Conservation (phyloP, 64 coral and sea anemone species). For the Montipora capricornis region DNA sequence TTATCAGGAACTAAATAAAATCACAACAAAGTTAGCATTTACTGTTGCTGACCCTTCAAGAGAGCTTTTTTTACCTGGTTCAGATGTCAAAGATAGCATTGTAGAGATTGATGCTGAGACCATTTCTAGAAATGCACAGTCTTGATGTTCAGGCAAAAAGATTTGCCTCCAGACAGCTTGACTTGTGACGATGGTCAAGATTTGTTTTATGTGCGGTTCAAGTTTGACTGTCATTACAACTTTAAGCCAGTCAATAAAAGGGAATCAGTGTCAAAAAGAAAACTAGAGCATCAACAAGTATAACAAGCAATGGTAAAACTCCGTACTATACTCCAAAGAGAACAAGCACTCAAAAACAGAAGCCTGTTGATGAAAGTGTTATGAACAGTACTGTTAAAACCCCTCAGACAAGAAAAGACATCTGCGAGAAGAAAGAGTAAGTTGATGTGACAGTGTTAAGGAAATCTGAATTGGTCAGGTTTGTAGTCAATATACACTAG, state of each 20-base stretch:
- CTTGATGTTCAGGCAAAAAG: not conserved
- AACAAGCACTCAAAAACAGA: not conserved
- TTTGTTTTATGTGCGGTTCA: conserved; percentile 55
- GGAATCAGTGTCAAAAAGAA: conserved; percentile 17
- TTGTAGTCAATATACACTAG: not conserved
- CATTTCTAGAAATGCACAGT: conserved; percentile 30
- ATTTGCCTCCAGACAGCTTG: conserved; percentile 16
- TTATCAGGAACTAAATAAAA: conserved; percentile 25
- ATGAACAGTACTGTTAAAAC: not conserved
- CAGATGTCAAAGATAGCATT: not conserved
- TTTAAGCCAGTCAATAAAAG: conserved; percentile 46
- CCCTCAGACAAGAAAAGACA: conserved; percentile 10
- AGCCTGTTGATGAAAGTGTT: not conserved
- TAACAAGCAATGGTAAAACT: not conserved
- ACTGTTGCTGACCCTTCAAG: conserved; percentile 2
- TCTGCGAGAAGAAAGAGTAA: conserved; percentile 35
- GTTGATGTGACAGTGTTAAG: not conserved
- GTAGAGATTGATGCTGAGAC: conserved; percentile 60
- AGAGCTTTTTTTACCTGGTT: conserved; percentile 54
- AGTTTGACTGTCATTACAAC: conserved; percentile 46
- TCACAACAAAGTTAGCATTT: not conserved
- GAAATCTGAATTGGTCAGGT: not conserved
- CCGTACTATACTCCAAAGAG: not conserved
- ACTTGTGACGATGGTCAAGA: not conserved
- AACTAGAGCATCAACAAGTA: not conserved